These are phyloP conservation scores for Auanema sp. DNA, from an alignment of 2,888 invertebrate genomes.

Conservation along the genomic window DNA sequence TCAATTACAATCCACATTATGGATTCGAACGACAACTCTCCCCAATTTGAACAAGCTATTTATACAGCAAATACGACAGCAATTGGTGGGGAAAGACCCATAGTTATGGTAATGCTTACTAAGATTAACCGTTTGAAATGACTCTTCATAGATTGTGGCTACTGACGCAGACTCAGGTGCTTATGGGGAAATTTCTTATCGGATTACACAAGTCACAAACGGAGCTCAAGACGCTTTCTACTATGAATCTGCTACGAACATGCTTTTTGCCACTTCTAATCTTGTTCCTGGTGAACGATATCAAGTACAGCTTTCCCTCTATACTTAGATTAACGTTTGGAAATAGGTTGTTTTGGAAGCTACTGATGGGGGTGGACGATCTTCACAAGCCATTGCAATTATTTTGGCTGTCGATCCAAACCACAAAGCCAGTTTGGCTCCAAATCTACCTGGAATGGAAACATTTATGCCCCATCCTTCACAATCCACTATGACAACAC, in stretches of 20 bases:
- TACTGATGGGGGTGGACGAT: slow-evolving; percentile 48
- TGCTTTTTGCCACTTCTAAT: slow-evolving; percentile 50
- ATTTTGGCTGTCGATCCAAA: slow-evolving; percentile 34
- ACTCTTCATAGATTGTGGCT: slow-evolving; percentile 45
- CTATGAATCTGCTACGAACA: slow-evolving; percentile 53
- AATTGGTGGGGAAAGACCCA: slow-evolving; percentile 32
- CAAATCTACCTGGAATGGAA: slow-evolving; percentile 40
- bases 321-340: not conserved
- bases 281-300: slow-evolving; percentile 55
- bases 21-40: slow-evolving; percentile 60
- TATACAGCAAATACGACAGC: slow-evolving; percentile 60
- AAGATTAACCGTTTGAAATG: not conserved
- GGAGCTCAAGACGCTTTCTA: slow-evolving; percentile 52
- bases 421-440: slow-evolving; percentile 12
- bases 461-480: slow-evolving; percentile 38
- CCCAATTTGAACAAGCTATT: slow-evolving; percentile 52
- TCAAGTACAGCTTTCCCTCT: slow-evolving; percentile 35
- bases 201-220: slow-evolving; percentile 58
- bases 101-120: slow-evolving; percentile 31
- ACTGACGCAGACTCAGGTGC: slow-evolving; percentile 54
- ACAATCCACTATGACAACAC: slow-evolving; percentile 11
- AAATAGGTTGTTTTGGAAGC: slow-evolving; percentile 48
- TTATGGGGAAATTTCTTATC: slow-evolving; percentile 49
- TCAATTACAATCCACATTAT: slow-evolving; percentile 62
- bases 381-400: slow-evolving; percentile 42